phyloP scores from a whole-genome alignment of 2,797 vertebrate genomes.

The Alfaro cultratus region DNA sequence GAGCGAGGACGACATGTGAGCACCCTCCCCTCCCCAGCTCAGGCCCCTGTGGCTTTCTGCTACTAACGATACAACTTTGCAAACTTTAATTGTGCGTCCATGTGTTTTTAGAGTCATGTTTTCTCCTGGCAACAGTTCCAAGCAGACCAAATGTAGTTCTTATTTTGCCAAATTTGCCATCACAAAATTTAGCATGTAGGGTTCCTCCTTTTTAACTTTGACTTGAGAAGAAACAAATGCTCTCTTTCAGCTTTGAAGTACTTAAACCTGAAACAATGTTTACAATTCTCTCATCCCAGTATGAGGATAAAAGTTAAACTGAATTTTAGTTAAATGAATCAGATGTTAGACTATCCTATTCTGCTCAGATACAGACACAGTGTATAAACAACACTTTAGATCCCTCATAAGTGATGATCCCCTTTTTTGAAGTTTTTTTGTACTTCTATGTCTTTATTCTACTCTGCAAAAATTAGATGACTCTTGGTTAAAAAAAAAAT shows the following conservation, averaged over 20 bases:
- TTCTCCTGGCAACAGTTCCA: background rate
- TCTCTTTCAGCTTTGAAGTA: background rate
- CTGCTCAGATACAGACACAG: background rate
- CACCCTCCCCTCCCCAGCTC: background rate
- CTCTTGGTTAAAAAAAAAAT: background rate
- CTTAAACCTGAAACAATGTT: background rate
- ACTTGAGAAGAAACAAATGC: background rate
- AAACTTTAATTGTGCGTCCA: background rate
- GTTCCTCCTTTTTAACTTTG: background rate
- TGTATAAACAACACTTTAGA: background rate
- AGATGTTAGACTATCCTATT: background rate
- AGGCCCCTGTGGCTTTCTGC: background rate
- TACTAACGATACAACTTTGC: background rate
- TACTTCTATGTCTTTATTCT: background rate
- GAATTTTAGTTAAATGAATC: background rate
- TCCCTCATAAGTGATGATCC: background rate
- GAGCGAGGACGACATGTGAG: background rate
- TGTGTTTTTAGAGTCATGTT: background rate
- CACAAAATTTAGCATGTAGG: background rate
- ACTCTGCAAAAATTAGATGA: background rate
- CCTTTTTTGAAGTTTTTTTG: background rate
- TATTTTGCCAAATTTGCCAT: background rate
- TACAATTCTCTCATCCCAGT: background rate
- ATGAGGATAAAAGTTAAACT: background rate
- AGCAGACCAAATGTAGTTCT: background rate